A percentile compares a stretch with the other conserved stretches of the same genome.
These are phyloP conservation scores for Menidia beryllina DNA, from an alignment of 2,113 vertebrate species.

Conservation along the genomic window DNA sequence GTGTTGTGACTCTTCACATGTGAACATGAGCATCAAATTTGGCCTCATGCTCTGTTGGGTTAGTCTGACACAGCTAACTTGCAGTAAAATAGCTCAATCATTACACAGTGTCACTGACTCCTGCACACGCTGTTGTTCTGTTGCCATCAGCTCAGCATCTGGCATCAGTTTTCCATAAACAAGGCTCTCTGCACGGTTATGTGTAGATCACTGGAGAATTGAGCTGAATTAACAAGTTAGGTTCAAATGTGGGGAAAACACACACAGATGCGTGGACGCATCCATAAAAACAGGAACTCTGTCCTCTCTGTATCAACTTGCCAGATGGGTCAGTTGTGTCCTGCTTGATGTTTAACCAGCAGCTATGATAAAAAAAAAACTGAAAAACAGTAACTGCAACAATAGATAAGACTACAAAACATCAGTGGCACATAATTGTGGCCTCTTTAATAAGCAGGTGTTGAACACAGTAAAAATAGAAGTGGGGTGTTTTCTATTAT, in stretches of 20 bases:
- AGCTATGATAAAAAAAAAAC: neutral
- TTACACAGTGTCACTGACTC: neutral
- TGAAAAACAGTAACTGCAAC: slow-evolving; percentile 29
- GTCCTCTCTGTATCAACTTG: slow-evolving; percentile 10
- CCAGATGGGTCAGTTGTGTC: neutral
- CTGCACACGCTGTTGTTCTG: neutral
- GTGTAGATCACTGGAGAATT: neutral
- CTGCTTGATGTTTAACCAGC: neutral
- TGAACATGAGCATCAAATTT: neutral
- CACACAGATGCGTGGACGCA: neutral
- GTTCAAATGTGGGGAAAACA: too few relatives aligned
- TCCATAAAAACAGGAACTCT: neutral
- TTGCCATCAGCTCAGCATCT: neutral
- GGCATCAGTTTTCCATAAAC: neutral
- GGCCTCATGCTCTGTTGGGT: neutral
- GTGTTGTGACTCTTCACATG: neutral
- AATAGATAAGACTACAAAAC: slow-evolving; percentile 29
- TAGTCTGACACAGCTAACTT: neutral
- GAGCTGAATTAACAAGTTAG: neutral
- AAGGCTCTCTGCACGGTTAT: neutral
- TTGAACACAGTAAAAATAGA: too few relatives aligned
- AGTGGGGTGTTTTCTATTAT: too few relatives aligned
- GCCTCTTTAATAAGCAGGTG: neutral
- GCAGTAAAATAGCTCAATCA: neutral
- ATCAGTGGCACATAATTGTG: neutral